Evolutionary conservation across 2,888 invertebrate species (phyloP).

Genomic region (Colostygia pectinataria): DNA sequence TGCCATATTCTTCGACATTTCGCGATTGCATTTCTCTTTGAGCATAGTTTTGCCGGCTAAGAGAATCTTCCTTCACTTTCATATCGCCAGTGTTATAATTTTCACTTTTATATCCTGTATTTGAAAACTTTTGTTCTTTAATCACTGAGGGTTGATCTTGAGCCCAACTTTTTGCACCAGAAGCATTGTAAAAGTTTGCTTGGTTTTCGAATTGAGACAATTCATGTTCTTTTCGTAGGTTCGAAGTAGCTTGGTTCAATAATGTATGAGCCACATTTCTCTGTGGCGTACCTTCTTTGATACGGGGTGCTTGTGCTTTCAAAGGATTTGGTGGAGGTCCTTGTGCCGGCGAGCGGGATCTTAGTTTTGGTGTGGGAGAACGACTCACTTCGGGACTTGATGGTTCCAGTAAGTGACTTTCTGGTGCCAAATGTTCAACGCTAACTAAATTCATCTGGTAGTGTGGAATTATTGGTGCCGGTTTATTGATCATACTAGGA

Average conservation of each 20-base stretch:
- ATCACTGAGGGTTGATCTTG: constrained; percentile 72
- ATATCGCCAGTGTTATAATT: constrained; percentile 68
- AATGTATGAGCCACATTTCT: constrained; percentile 63
- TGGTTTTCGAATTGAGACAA: constrained; percentile 67
- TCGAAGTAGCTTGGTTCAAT: constrained; percentile 57
- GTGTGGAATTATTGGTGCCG: constrained; percentile 89
- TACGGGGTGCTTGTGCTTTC: constrained; percentile 85
- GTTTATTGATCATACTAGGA: constrained; percentile 88
- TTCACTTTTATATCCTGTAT: constrained; percentile 75
- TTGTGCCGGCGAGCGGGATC: constrained; percentile 87
- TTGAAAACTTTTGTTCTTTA: constrained; percentile 75
- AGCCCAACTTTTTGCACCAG: constrained; percentile 54
- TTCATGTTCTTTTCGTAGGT: constrained; percentile 74
- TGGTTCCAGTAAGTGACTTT: constrained; percentile 84
- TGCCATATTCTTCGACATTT: constrained; percentile 78
- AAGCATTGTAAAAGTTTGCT: constrained; percentile 54
- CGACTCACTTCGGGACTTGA: constrained; percentile 83
- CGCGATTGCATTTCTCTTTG: constrained; percentile 75
- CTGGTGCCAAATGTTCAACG: constrained; percentile 84
- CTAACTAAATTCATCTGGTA: constrained; percentile 90
- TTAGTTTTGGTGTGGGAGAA: constrained; percentile 85
- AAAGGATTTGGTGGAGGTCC: constrained; percentile 88
- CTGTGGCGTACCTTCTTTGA: constrained; percentile 77
- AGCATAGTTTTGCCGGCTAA: constrained; percentile 68
- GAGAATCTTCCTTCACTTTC: constrained; percentile 64